Evolutionary conservation across 2,888 invertebrate species (phyloP), one percentile per base, ranked within the genome.

Genomic region (Ophion costatus): DNA sequence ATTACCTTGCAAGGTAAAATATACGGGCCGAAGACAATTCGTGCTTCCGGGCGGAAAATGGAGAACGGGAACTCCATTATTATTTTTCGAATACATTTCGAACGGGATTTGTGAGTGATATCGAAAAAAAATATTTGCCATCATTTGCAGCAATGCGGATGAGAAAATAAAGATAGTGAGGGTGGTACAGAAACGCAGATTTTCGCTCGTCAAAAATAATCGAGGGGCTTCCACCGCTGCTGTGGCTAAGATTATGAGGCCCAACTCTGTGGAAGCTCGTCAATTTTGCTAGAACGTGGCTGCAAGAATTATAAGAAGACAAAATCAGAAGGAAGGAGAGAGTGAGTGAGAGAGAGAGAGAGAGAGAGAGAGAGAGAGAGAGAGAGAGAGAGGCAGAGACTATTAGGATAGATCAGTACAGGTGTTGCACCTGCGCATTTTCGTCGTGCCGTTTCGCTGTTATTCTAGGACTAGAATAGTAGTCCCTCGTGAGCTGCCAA

Each of bases 381-480:
- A 5, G 14, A 59, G 38, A 24, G n/a, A 38, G 45, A 78, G 56
- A 75, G 73, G 10, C 0, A 59, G 22, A 10, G 22, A 29, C 14
- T 22, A 69, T 79, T 69, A 69, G 73, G 63, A 67, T 22, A 45
- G 33, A 67, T n/a, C 69, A 9, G 45, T 75, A 85, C 87, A 85
- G 87, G 87, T 85, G 85, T 83, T 82, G 74, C 75, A 82, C 79
- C 71, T 79, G 85, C 56, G 33, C 51, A 51, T 73, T 57, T 59
- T 63, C 66, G 17, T 64, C 73, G 22, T 77, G 76, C 76, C 82
- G 74, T 59, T 70, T 64, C 29, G 45, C 59, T 24, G 66, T 64
- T 66, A 45, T 59, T 61, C 24, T 73, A 51, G 51, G 57, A 56
- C 29, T 24, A 56, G 66, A 42, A 80, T 85, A 57, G 75, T 22